Base-by-base conservation (phyloP, 2,888 invertebrate species). In the Smittia aterrima region DNA sequence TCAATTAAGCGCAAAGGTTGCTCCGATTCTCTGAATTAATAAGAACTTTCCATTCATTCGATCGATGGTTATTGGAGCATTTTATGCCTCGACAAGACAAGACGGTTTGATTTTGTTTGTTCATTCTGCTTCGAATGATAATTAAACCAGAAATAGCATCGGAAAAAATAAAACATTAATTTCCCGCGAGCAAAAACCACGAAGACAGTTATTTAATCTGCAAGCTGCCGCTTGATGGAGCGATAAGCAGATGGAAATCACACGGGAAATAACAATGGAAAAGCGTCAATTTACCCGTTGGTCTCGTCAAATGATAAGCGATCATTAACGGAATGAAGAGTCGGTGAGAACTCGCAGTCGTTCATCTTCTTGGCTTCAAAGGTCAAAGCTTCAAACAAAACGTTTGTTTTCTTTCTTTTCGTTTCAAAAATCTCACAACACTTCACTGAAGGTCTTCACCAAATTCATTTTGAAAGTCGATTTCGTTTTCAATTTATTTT, bases 261-360 rank as follows among this genome's bases (percentile, higher is more conserved):
- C 22, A 58, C 9, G 9, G 64, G 9, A 27, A n/a, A 27, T 25
- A 64, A n/a, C 20, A 24, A 62, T 62, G 3, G 20, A 7, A 62
- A 62, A 64, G 4, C 13, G 6, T 1, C 1, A 25, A 32, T 24
- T 70, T 70, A 70, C 70, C 70, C 70, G 25, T 53, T 53, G n/a
- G n/a, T 40, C 40, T 41, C 67, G 20, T 53, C 32, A 27, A 27
- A 54, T 53, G 70, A 70, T 53, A 70, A 20, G 54, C 54, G 70
- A 54, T 70, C 70, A 18, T 70, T 41, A 41, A 41, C 41, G 58
- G 58, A 58, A 58, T 58, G 20, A 18, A 58, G 20, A 9, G 58
- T 7, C 18, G 58, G 7, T 22, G 22, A 20, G n/a, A 9, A 41
- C 24, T 70, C 70, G 13, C 70, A 53, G 20, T 54, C 32, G 25